These are phyloP conservation scores for Serilophus lunatus DNA, from an alignment of 2,113 vertebrate species.

Conservation along the genomic window DNA sequence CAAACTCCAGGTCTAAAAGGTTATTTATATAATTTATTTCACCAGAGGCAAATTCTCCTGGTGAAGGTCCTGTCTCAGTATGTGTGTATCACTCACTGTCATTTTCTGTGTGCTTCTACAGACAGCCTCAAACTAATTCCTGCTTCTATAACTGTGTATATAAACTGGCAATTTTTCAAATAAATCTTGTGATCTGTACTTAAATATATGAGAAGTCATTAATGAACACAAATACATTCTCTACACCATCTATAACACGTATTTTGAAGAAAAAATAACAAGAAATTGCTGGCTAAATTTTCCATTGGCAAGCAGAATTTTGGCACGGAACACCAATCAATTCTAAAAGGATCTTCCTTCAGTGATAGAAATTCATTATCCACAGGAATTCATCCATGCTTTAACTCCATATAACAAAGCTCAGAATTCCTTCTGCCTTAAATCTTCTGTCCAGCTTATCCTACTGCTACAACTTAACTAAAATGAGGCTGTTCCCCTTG, in stretches of 20 bases:
- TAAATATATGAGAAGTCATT: constrained; percentile 1
- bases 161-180: constrained; percentile 56
- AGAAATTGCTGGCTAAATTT: background rate
- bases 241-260: background rate
- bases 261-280: background rate
- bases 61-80: background rate
- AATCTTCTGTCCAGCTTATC: background rate
- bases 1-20: background rate
- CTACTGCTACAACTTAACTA: background rate
- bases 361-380: background rate
- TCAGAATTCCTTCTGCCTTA: background rate
- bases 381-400: background rate
- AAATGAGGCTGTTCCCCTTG: background rate
- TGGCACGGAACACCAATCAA: background rate
- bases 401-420: background rate
- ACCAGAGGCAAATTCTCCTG: background rate
- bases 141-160: constrained; percentile 32
- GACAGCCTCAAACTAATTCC: background rate
- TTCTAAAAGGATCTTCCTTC: background rate
- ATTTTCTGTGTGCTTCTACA: background rate
- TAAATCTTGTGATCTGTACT: constrained; percentile 59
- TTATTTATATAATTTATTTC: constrained; percentile 73
- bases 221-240: background rate
- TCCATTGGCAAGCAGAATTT: background rate
- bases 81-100: background rate